These are phyloP conservation scores for Fragum fragum DNA, from an alignment of 2,888 invertebrate genomes.

Conservation along the genomic window DNA sequence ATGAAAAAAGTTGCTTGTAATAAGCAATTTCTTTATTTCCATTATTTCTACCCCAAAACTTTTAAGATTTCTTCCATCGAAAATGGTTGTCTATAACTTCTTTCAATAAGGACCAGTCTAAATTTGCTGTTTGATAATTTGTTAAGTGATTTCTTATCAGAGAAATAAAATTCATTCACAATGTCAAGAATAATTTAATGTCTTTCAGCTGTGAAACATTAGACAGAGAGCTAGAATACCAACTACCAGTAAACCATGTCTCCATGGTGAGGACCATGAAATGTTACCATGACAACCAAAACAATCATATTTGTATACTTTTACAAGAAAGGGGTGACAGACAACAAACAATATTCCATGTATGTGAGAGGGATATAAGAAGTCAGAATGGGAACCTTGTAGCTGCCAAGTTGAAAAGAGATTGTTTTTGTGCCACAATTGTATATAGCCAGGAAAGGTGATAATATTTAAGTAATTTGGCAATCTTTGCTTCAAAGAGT, in stretches of 20 bases:
- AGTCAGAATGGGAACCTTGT: conserved; percentile 14
- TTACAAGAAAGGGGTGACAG: conserved; percentile 37
- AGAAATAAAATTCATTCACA: too few species aligned
- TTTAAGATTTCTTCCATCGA: too few species aligned
- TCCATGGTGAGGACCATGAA: conserved; percentile 41
- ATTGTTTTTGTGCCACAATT: conserved; percentile 59
- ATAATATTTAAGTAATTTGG: neutral
- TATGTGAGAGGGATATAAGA: conserved; percentile 37
- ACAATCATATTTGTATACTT: conserved; percentile 48
- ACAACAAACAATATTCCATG: conserved; percentile 35
- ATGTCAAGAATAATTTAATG: too few species aligned
- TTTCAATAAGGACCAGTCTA: too few species aligned
- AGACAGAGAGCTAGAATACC: conserved; percentile 27
- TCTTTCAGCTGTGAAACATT: conserved; percentile 48
- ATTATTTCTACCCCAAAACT: too few species aligned
- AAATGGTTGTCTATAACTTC: too few species aligned
- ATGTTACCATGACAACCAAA: conserved; percentile 39
- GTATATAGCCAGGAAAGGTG: conserved; percentile 58
- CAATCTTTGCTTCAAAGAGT: too few species aligned
- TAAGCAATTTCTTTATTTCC: too few species aligned
- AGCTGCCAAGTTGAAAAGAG: conserved; percentile 29
- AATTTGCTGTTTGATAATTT: too few species aligned
- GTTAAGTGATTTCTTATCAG: too few species aligned
- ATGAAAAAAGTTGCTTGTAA: too few species aligned
- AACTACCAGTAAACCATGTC: conserved; percentile 37